Base-by-base conservation (phyloP, 2,888 invertebrate species). In the Pardosa pseudoannulata region DNA sequence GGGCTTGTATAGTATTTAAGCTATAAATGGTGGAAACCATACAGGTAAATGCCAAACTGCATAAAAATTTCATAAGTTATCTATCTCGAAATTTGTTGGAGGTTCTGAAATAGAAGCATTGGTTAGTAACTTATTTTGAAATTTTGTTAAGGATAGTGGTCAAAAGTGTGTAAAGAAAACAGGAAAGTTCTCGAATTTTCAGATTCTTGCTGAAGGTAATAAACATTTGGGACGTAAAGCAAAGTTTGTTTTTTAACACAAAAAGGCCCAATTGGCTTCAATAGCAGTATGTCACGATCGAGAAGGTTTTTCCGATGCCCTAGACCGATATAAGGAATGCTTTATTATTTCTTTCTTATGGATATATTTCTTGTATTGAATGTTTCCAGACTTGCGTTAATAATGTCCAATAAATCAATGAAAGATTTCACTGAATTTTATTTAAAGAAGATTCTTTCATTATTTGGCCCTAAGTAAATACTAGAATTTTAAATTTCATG, bases 341-440 rank as follows among this genome's bases (percentile, higher is more conserved):
- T 78, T 85, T 85, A 50, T 78, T 31, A 70, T 73, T 74, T 83
- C 29, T 71, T 65, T 68, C 11, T 36, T 23, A 19, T 28, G 31
- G 46, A 27, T 23, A 46, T 16, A 23, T 64, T 36, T 39, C 23
- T 28, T 56, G n/a, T 62, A 16, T 16, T 19, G 13, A 73, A 46
- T 64, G 71, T 56, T 72, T 79, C 39, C 23, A 41, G 19, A 36
- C 28, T 65, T 29, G 72, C 65, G 71, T 72, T 83, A 83, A 83
- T 65, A 78, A 36, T 36, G 29, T 64, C 68, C 78, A 65, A 85
- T 85, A 85, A 85, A 85, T 78, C 83, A 85, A 79, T 78, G 46
- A 32, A 62, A n/a, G 28, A 16, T 36, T 46, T 79, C 62, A 9
- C 46, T 11, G 16, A 46, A 46, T 46, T 46, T 16, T 46, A 16